These are phyloP conservation scores for Lagopus leucura DNA, from an alignment of 2,113 vertebrate genomes.

Conservation along the genomic window DNA sequence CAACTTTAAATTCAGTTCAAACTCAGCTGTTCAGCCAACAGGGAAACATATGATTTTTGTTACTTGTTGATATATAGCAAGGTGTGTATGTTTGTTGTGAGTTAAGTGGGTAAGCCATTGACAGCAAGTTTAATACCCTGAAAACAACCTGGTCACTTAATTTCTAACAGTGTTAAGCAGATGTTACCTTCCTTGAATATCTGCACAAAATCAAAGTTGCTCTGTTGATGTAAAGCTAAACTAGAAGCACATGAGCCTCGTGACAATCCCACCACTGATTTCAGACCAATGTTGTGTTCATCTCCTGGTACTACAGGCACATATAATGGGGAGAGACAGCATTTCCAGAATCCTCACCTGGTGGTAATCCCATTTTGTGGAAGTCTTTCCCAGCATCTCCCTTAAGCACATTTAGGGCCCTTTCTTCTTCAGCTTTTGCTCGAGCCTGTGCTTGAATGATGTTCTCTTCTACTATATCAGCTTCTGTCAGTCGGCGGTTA, in stretches of 20 bases:
- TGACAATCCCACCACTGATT: background rate
- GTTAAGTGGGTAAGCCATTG: background rate
- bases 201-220: background rate
- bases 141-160: background rate
- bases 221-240: background rate
- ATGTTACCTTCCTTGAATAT: background rate
- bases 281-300: accelerated
- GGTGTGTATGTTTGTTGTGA: background rate
- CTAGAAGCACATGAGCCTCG: background rate
- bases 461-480: constrained; percentile 82
- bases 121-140: background rate
- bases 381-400: constrained; percentile 34
- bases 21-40: background rate
- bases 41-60: background rate
- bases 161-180: background rate
- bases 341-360: constrained; percentile 77
- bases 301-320: background rate
- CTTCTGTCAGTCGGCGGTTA: constrained; percentile 69
- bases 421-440: constrained; percentile 77
- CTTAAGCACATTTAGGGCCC: constrained; percentile 46
- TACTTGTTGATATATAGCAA: background rate
- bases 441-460: constrained; percentile 82
- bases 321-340: background rate
- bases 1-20: background rate
- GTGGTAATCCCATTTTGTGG: constrained; percentile 69